Base-by-base conservation (phyloP, 2,888 invertebrate genomes). In the Cenopis cana region DNA sequence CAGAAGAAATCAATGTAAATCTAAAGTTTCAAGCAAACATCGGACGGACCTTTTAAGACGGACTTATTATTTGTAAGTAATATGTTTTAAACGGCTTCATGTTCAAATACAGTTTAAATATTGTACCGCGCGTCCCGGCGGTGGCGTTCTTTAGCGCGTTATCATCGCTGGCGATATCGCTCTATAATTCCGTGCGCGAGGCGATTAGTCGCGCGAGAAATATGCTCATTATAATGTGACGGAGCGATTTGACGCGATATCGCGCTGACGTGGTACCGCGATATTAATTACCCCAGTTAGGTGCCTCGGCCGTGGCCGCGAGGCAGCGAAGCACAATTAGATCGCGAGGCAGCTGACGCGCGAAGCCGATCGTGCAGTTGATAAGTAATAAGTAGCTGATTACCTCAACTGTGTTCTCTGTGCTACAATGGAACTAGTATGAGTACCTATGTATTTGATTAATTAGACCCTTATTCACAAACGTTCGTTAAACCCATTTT, bases 251-350 rank as follows among this genome's bases (percentile, higher is more conserved):
- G 8, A 59, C 38, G 59, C 59, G 20, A 14, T 4, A 41, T 41
- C 41, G 12, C 59, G 24, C 59, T 24, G 59, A 59, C 41, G 59
- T n/a, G 5, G 29, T 57, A 24, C 36, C 52, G 41, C 52, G 52
- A 52, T 29, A 70, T 65, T 70, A 62, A 69, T 64, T 54, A 52
- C 46, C 17, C 8, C 20, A 36, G 59, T 59, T 54, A 65, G 59
- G 54, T 65, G 57, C 12, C 46, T 49, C 2, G 33, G 33, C 33
- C 33, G 33, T 1, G 10, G 38, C 29, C 5, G 46, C 41, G 14
- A 41, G 41, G 24, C 29, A 38, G 52, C 18, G 46, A 46, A 8
- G 46, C 46, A n/a, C 6, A n/a, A 46, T 46, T n/a, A 46, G n/a
- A 46, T 8, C 46, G 46, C 46, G n/a, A 46, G 46, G 46, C 46